Base-by-base conservation (phyloP, 2,797 vertebrate genomes). In the Caiman crocodilus region DNA sequence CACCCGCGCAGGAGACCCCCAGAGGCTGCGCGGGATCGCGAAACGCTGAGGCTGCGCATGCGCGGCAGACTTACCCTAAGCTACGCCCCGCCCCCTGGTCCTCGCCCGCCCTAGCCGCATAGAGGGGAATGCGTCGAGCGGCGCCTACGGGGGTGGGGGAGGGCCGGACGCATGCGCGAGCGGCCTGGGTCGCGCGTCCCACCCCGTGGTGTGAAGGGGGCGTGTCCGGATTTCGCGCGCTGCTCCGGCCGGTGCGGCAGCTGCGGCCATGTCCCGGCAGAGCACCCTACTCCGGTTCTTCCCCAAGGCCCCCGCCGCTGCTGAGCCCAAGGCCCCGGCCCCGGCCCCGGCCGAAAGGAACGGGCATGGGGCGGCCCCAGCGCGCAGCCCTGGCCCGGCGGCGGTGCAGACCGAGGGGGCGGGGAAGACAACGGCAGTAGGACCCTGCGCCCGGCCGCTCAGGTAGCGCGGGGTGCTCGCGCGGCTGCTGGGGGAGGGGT, bases 231-330 rank as follows among this genome's bases (percentile, higher is more conserved):
- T 64, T 92, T 84, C 89, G 89, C 89, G 92, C 77, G 55, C 35
- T 6, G 3, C 30, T 5, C 28, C 17, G 8, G 55, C 7, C 0
- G 2, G 58, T 35, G 67, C 0, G 88, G 90, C 60, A 79, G 82
- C 87, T 26, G 71, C 16, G 35, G 87, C 92, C 82, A 94, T 95
- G 94, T 95, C 94, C 18, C 92, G 92, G 1, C 94, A 95, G 79
- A 94, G 94, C 57, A 93, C 90, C 6, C 18, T 95, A 76, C 88
- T 92, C 20, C 61, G 65, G 55, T 95, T 95, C 73, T 93, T 95
- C 85, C 42, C 87, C 50, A 93, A 84, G 87, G 85, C 92, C 28
- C 0, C 57, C 4, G n/a, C 86, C 32, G 14, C 58, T 1, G 71
- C 20, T 13, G 20, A 21, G 20, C 12, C 25, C 21, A 60, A 17